Base-by-base conservation (phyloP, 1,140 invertebrate genomes). In the Dinothrombium tinctorium region DNA sequence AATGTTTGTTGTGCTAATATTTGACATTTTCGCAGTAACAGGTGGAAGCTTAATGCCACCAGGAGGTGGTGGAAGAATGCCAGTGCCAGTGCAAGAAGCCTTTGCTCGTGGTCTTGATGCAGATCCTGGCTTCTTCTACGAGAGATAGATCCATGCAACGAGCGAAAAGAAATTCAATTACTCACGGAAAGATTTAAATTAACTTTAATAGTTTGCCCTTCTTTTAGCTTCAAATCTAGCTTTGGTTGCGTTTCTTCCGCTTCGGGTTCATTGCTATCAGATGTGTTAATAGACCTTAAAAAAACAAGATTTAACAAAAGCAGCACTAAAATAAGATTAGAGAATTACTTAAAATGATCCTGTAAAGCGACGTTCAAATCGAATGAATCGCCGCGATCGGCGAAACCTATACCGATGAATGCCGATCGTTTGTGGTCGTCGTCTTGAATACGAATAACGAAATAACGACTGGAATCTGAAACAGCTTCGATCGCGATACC, bases 281-380 rank as follows among this genome's bases (percentile, higher is more conserved):
- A 9, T 11, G 24, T 26, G 23, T 2, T 39, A 22, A 9, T 39
- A 39, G 14, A 39, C 11, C 20, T 3, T 31, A 14, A 25, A 4
- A 17, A 24, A 37, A 4, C 12, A 14, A 37, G 15, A 11, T 37
- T 2, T 17, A 7, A 15, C n/a, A 32, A 32, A 32, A 15, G 17
- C n/a, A 32, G 29, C 29, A 14, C 17, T 32, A 15, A 32, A 12
- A 32, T 14, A 32, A 5, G 29, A 15, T 32, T 17, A 7, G n/a
- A 12, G 29, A 32, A 12, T 32, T 32, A 32, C 64, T 95, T 96
- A 53, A 98, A 98, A 59, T 95, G 87, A 63, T 96, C 89, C 66
- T 96, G 90, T 24, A 99, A 65, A 19, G 90, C 77, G 17, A 99
- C 92, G 66, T 98, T 96, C 12, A 99, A 65, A 66, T 99, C 94